Conservation (phyloP, 2,113 vertebrate species). For the Ceyx margarethae region DNA sequence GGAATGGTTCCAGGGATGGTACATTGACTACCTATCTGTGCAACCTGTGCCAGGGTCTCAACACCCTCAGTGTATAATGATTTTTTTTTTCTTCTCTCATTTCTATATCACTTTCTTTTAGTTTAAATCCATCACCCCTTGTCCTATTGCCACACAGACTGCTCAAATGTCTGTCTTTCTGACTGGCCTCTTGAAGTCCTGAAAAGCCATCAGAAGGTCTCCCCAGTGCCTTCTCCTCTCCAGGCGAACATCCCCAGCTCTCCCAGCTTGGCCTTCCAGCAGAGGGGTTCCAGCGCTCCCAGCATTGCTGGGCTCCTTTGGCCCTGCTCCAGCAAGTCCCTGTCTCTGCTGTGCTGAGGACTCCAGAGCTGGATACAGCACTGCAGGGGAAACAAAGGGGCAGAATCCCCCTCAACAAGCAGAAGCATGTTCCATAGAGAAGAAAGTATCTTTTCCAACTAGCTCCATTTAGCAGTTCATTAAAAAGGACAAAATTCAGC, state of each 20-base stretch:
- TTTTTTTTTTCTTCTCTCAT: not conserved
- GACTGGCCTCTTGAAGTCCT: not conserved
- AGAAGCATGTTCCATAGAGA: not conserved
- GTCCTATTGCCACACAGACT: not conserved
- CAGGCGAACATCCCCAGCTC: not conserved
- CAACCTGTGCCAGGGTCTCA: not conserved
- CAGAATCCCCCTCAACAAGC: not conserved
- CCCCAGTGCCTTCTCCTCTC: not conserved
- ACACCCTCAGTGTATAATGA: not conserved
- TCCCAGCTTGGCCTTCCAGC: not conserved
- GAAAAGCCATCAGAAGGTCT: not conserved
- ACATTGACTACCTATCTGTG: not conserved
- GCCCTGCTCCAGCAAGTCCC: not conserved
- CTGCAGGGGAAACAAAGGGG: not conserved
- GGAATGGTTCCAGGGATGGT: not conserved
- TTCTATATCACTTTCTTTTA: not conserved
- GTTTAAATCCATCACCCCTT: not conserved
- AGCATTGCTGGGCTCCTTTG: not conserved
- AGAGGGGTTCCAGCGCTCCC: not conserved
- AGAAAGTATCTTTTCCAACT: not conserved
- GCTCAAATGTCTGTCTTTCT: not conserved
- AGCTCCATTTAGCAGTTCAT: not conserved
- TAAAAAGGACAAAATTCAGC: not conserved
- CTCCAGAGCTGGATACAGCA: not conserved
- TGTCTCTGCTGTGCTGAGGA: not conserved